phyloP scores from a whole-genome alignment of 2,797 vertebrate genomes.

The Spinibarbus caldwelli region DNA sequence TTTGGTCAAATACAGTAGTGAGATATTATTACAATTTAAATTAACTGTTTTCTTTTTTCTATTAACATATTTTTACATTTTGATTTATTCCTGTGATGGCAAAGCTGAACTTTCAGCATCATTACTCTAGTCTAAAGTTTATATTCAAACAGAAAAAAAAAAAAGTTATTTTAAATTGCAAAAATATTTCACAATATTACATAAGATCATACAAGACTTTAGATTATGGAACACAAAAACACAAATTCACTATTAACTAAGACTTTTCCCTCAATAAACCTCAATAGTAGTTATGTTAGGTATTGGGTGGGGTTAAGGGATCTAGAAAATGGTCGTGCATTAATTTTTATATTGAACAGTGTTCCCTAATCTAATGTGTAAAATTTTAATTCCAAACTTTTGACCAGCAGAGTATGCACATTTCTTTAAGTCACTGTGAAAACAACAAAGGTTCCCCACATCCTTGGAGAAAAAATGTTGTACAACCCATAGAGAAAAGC shows the following conservation, averaged over 20 bases:
- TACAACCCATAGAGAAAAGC: constrained; percentile 56
- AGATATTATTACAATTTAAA: not conserved
- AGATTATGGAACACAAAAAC: not conserved
- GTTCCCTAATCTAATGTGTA: not conserved
- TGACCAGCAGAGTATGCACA: not conserved
- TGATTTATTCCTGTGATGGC: not conserved
- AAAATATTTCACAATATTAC: not conserved
- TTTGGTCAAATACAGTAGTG: not conserved
- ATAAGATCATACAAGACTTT: not conserved
- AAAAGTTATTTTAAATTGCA: not conserved
- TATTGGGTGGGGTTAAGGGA: not conserved
- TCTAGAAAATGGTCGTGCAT: not conserved
- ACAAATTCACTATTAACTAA: not conserved
- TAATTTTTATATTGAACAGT: not conserved
- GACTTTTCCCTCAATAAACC: not conserved
- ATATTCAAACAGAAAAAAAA: too few species aligned
- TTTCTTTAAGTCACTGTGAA: constrained; percentile 48
- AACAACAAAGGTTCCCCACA: not conserved
- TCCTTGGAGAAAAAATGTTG: constrained; percentile 62
- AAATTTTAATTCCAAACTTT: not conserved
- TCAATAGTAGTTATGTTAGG: not conserved
- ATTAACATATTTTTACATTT: not conserved
- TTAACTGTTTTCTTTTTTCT: not conserved
- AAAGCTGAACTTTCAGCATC: not conserved
- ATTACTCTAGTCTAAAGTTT: not conserved